Evolutionary conservation across 2,113 vertebrate genomes (phyloP).

Genomic region (Eudyptes chrysolophus): DNA sequence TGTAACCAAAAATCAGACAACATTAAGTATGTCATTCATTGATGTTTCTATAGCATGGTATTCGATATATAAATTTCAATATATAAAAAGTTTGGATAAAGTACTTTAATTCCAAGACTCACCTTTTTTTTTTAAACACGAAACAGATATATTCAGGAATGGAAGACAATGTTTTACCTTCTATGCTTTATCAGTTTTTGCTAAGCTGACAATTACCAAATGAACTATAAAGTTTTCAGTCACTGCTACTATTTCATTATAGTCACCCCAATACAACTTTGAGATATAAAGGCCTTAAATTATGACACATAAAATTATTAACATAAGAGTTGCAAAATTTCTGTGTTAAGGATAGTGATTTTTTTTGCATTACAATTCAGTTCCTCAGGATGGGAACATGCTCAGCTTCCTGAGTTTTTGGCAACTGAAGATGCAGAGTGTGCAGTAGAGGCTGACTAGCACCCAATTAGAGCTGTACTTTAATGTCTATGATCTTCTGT

Average conservation of each 20-base stretch:
- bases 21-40: not conserved
- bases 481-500: not conserved
- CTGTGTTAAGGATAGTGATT: not conserved
- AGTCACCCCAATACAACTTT: not conserved
- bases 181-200: not conserved
- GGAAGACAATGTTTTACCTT: not conserved
- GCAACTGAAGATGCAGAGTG: not conserved
- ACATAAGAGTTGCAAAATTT: not conserved
- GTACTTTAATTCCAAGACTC: not conserved
- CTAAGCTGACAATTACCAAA: not conserved
- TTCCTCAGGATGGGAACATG: not conserved
- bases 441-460: not conserved
- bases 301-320: not conserved
- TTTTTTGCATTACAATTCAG: not conserved
- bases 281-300: not conserved
- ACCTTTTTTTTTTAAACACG: not conserved
- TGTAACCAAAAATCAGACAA: not conserved
- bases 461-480: not conserved
- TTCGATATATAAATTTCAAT: not conserved
- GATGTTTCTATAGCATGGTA: not conserved
- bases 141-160: not conserved
- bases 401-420: not conserved
- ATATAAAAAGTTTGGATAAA: not conserved
- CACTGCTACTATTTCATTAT: not conserved
- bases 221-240: not conserved